Conservation (phyloP, 2,113 vertebrate genomes). For the Theropithecus gelada region DNA sequence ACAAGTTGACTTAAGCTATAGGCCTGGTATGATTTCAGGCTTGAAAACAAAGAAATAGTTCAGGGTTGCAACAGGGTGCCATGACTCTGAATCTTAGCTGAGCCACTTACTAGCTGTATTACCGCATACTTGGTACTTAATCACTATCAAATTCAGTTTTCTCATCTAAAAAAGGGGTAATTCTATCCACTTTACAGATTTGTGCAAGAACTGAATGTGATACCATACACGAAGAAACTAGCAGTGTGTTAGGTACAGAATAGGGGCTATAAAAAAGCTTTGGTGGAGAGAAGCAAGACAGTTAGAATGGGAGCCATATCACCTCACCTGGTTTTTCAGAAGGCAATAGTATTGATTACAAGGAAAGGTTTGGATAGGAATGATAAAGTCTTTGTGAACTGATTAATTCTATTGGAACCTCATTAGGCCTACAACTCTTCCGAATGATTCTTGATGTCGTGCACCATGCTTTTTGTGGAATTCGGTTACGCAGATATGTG, state of each 20-base stretch:
- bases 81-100: neutral
- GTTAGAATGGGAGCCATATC: neutral
- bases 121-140: neutral
- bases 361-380: neutral
- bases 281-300: neutral
- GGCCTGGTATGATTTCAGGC: neutral
- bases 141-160: slow-evolving; percentile 37
- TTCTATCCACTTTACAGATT: neutral
- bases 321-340: neutral
- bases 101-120: neutral
- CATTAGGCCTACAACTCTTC: neutral
- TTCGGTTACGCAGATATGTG: neutral
- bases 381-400: neutral
- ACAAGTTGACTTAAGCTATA: neutral
- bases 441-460: neutral
- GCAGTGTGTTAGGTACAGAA: neutral
- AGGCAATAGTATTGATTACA: neutral
- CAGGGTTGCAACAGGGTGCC: too few species aligned
- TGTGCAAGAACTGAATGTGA: neutral
- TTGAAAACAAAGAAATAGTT: neutral
- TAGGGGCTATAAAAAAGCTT: neutral
- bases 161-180: neutral
- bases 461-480: neutral
- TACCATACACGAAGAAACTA: neutral
- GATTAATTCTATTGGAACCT: neutral